Percentiles rank a stretch among this genome's conserved stretches.
phyloP scores from a whole-genome alignment of 2,888 invertebrate species.

The Hyposoter didymator region DNA sequence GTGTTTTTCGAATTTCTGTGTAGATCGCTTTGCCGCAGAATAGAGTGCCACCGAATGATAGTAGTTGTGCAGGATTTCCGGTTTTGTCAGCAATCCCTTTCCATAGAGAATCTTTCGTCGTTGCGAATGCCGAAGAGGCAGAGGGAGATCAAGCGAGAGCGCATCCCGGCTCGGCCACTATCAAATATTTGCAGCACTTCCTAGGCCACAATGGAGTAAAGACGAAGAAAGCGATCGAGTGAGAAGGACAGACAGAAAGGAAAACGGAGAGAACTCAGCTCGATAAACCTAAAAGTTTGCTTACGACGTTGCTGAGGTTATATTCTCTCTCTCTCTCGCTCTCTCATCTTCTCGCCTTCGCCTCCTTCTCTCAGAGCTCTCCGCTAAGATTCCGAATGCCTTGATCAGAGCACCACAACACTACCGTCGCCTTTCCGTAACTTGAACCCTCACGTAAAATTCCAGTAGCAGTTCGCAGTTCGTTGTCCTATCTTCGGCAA shows the following conservation, averaged over 20 bases:
- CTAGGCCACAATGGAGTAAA: slow-evolving; percentile 73
- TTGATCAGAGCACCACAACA: slow-evolving; percentile 56
- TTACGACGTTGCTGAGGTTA: slow-evolving; percentile 73
- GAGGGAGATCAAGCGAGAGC: slow-evolving; percentile 42
- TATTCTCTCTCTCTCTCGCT: slow-evolving; percentile 37
- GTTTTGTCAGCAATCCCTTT: slow-evolving; percentile 36
- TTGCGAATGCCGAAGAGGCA: slow-evolving; percentile 49
- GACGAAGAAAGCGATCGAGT: slow-evolving; percentile 28
- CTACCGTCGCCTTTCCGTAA: slow-evolving; percentile 20
- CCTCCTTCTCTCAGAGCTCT: slow-evolving; percentile 72
- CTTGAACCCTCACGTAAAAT: slow-evolving; percentile 55
- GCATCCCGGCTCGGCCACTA: slow-evolving; percentile 73
- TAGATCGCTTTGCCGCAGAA: not conserved
- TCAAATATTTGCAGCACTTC: slow-evolving; percentile 82
- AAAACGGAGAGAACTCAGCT: slow-evolving; percentile 70
- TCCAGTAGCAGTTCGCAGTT: slow-evolving; percentile 55
- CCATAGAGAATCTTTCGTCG: slow-evolving; percentile 30
- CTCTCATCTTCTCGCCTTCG: slow-evolving; percentile 67
- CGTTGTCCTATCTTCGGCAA: slow-evolving; percentile 60
- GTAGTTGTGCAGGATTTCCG: slow-evolving; percentile 40
- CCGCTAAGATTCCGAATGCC: slow-evolving; percentile 60
- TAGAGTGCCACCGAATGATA: slow-evolving; percentile 40
- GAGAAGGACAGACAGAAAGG: slow-evolving; percentile 65
- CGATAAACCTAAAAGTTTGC: slow-evolving; percentile 82
- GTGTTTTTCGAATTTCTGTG: too few relatives aligned